These are phyloP conservation scores for Pocillopora verrucosa DNA, from an alignment of 64 coral and sea anemone species.

Conservation along the genomic window DNA sequence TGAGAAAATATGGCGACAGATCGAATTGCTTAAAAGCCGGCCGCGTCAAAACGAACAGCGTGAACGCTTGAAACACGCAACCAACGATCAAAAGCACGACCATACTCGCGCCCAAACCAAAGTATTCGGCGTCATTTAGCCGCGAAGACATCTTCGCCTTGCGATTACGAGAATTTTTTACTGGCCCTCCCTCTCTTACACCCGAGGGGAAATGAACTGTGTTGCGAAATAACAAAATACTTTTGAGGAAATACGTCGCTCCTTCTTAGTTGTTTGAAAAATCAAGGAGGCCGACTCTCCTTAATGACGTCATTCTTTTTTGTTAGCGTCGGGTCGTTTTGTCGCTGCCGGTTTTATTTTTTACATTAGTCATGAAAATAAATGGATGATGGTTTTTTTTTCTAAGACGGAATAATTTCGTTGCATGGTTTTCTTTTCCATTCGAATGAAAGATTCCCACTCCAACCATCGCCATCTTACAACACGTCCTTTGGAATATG, in stretches of 20 bases:
- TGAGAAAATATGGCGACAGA: constrained; percentile 8
- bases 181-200: neutral
- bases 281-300: neutral
- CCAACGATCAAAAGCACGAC: neutral
- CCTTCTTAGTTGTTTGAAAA: neutral
- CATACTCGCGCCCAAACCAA: neutral
- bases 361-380: no score
- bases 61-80: neutral
- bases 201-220: neutral
- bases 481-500: constrained; percentile 29
- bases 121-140: neutral
- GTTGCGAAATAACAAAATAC: no score
- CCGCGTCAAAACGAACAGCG: constrained; percentile 1
- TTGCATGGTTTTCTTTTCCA: no score
- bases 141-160: neutral
- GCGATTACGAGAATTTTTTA: no score
- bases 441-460: no score
- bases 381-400: no score
- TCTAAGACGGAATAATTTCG: no score
- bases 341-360: neutral
- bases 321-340: neutral
- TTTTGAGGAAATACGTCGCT: neutral
- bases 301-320: neutral
- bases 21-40: constrained; percentile 12
- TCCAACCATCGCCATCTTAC: no score